These are phyloP conservation scores for Pangasius djambal DNA, from an alignment of 2,797 vertebrate genomes.

Conservation along the genomic window DNA sequence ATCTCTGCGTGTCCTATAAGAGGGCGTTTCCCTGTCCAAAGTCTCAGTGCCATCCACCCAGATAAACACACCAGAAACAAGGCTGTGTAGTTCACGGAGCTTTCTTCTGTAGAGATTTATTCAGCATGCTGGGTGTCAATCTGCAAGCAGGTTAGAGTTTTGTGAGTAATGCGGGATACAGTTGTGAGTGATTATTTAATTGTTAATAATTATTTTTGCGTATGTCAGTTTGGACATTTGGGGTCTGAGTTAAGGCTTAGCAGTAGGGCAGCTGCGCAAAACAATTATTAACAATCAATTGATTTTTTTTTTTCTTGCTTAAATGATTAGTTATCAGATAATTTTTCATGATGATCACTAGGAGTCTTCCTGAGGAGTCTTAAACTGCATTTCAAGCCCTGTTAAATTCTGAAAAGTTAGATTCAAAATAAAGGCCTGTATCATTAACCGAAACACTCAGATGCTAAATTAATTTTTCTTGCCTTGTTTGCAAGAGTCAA, in stretches of 20 bases:
- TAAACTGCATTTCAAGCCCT: neutral
- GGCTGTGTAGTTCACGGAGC: neutral
- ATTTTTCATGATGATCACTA: neutral
- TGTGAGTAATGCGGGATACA: neutral
- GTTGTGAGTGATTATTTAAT: too few species aligned
- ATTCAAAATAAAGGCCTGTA: neutral
- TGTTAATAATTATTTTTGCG: neutral
- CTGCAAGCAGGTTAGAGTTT: slow-evolving; percentile 40
- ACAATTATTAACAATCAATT: neutral
- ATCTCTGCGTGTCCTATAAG: neutral
- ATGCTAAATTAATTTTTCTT: neutral
- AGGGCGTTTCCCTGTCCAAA: slow-evolving; percentile 38
- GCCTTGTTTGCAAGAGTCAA: neutral
- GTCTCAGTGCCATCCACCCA: slow-evolving; percentile 40
- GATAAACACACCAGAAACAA: slow-evolving; percentile 14
- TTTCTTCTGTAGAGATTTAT: neutral
- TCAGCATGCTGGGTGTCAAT: slow-evolving; percentile 39
- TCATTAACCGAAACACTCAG: neutral
- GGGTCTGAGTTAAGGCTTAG: neutral
- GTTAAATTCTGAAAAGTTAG: neutral
- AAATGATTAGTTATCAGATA: neutral
- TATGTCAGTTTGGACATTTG: too few species aligned
- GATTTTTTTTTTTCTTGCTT: neutral
- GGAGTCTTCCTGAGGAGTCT: neutral
- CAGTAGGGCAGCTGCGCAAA: neutral